Evolutionary conservation across 2,113 vertebrate genomes (phyloP), one percentile per base, ranked within the genome.

Genomic region (Sphaerodactylus townsendi): DNA sequence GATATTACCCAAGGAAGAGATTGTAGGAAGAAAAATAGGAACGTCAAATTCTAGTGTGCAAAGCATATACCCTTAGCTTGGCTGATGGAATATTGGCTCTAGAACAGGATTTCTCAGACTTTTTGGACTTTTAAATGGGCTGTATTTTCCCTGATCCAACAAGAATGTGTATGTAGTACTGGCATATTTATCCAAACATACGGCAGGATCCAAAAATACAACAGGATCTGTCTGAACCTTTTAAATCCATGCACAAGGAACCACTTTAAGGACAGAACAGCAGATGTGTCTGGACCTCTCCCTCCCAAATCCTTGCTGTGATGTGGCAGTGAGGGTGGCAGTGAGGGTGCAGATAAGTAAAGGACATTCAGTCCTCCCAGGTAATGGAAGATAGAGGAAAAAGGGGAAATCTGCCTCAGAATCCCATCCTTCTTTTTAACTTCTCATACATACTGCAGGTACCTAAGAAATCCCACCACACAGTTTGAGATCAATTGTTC

Each of bases 21-120:
- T 69, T 89, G 86, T 81, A 77, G 79, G 87, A 89, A 78, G 81
- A 86, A 87, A 76, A 87, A 88, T 9, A 39, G 85, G 64, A 92
- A 91, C 30, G 74, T 62, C 84, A 35, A 28, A 81, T 68, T 88
- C 68, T 79, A 92, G 74, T 56, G 76, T 1, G 23, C 46, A 92
- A 81, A 33, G 72, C 30, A 46, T 33, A 76, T 2, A 75, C 50
- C n/a, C 19, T 64, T 71, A 39, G 35, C 30, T 77, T 83, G 62
- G 76, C 17, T 83, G 64, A 21, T 82, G 41, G 5, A n/a, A 33
- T 62, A 78, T 41, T 73, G 64, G 53, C 19, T 87, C 56, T 86
- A 10, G 44, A 69, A 41, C n/a, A 35, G 25, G 5, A 1, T n/a
- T 71, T 76, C 19, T 73, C 80, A 82, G 85, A 84, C 30, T 56